Evolutionary conservation across 53 echinoderm and acorn worm genomes (phyloP).

Genomic region (Mesocentrotus franciscanus): DNA sequence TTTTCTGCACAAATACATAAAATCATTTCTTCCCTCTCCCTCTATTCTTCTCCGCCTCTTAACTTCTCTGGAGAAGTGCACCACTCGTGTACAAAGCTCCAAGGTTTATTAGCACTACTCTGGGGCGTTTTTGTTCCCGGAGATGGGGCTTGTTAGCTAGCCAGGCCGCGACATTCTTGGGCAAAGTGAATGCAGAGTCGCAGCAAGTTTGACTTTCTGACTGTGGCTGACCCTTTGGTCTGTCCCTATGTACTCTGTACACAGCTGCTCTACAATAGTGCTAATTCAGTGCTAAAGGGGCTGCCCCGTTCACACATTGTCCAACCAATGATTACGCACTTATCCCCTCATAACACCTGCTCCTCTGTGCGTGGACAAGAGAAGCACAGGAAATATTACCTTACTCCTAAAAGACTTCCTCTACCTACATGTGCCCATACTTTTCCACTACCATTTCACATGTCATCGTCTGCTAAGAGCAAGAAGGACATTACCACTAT

Average conservation of each 20-base stretch:
- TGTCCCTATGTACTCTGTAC: constrained; percentile 64
- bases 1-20: constrained; percentile 61
- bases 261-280: constrained; percentile 57
- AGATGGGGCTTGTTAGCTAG: constrained; percentile 28
- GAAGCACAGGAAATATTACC: constrained; percentile 36
- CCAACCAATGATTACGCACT: constrained; percentile 53
- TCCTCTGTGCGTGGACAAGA: constrained; percentile 22
- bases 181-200: constrained; percentile 40
- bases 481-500: no score
- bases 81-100: not conserved
- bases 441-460: not conserved
- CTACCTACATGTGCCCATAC: not conserved
- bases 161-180: constrained; percentile 36
- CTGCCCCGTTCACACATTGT: constrained; percentile 36
- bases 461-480: no score
- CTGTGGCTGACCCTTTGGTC: constrained; percentile 66
- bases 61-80: constrained; percentile 45
- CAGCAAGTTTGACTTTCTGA: constrained; percentile 60
- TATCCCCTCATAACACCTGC: constrained; percentile 49
- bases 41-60: constrained; percentile 16
- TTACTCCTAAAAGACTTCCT: constrained; percentile 1
- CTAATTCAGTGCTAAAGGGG: constrained; percentile 56
- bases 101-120: constrained; percentile 50
- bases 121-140: constrained; percentile 53
- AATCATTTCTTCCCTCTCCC: constrained; percentile 42